Percentiles rank a stretch among this genome's conserved stretches.
These are phyloP conservation scores for Lymantria dispar DNA, from an alignment of 2,888 invertebrate species.

Conservation along the genomic window DNA sequence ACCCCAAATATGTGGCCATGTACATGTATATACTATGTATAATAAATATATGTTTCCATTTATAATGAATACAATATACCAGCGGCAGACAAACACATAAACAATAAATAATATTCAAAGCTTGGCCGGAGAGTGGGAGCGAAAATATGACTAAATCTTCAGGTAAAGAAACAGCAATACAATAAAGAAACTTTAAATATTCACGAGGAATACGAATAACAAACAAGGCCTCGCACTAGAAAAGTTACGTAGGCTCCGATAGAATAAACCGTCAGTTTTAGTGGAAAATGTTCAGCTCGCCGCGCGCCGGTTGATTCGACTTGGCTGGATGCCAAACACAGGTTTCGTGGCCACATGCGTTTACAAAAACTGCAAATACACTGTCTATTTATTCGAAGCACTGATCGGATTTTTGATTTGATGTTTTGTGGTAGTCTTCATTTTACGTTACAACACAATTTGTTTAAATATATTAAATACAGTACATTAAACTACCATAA, in stretches of 20 bases:
- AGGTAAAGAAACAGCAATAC: slow-evolving; percentile 32
- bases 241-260: slow-evolving; percentile 37
- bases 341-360: slow-evolving; percentile 47
- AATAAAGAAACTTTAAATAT: slow-evolving; percentile 36
- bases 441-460: not conserved
- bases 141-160: slow-evolving; percentile 32
- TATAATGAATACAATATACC: slow-evolving; percentile 6
- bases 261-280: slow-evolving; percentile 39
- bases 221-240: slow-evolving; percentile 29
- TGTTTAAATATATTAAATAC: not conserved
- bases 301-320: slow-evolving; percentile 17
- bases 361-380: slow-evolving; percentile 38
- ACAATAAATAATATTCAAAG: slow-evolving; percentile 21
- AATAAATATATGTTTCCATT: not conserved
- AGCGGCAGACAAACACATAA: slow-evolving; percentile 19
- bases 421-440: not conserved
- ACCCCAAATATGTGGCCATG: no score
- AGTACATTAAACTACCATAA: no score
- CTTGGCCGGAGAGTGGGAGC: slow-evolving; percentile 9
- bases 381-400: not conserved
- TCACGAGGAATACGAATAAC: slow-evolving; percentile 32
- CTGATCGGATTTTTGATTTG: not conserved
- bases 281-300: slow-evolving; percentile 40
- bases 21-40: slow-evolving; percentile 1
- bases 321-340: slow-evolving; percentile 53